Base-by-base conservation (phyloP, 2,888 invertebrate species). In the Chrysotoxum bicinctum region DNA sequence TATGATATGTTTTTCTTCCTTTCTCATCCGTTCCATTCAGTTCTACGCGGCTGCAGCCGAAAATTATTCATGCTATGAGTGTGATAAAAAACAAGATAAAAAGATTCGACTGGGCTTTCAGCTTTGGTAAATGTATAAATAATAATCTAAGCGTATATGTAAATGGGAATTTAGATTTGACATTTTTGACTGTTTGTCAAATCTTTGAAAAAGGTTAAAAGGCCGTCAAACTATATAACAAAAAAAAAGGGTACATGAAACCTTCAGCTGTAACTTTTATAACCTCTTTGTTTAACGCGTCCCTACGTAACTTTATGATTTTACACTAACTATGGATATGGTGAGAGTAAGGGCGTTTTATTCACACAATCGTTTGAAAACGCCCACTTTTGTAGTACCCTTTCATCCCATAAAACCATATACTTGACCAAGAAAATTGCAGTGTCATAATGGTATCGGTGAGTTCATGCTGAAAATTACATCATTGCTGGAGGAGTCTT, bases 381-480 rank as follows among this genome's bases (percentile, higher is more conserved):
- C 83, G 43, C 83, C 75, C 74, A 35, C 19, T 52, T 64, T 56
- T 76, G 75, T 48, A 50, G 30, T 62, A 77, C 58, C 48, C 64
- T 56, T 30, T 68, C 56, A 54, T 66, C 58, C 45, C 16, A 43
- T 73, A 80, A 73, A 72, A 52, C 56, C 75, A 75, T 70, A 75
- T 70, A 76, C 76, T 85, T 81, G 76, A 73, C 85, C 85, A 85
- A 81, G 85, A 76, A 85, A 85, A 85, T 85, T 85, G 85, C 85
- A 81, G 76, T 85, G 85, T 85, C 85, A 85, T 85, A 81, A 84
- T 62, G 74, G 79, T 75, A 84, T 73, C 72, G 72, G 85, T 72
- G 85, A 73, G 81, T 81, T 85, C 85, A 81, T 85, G 85, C 81
- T 73, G 76, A 85, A 85, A 85, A 85, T 85, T 85, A 85, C 81